Percentiles rank a stretch among this genome's conserved stretches.
Evolutionary conservation across 2,113 vertebrate genomes (phyloP).

Genomic region (Strigops habroptila): DNA sequence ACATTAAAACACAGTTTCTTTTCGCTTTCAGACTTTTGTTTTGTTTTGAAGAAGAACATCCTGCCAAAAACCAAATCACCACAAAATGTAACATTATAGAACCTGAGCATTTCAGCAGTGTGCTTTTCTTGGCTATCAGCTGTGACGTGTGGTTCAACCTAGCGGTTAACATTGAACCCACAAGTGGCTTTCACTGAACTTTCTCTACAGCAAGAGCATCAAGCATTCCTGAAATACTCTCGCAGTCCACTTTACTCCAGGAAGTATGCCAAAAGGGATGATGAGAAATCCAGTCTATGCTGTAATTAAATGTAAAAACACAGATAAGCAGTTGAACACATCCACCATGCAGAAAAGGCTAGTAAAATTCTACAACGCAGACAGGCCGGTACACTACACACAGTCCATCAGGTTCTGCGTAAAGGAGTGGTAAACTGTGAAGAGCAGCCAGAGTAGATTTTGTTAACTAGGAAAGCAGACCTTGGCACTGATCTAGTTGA

Average conservation of each 20-base stretch:
- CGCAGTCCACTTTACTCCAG: background rate
- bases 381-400: background rate
- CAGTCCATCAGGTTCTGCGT: background rate
- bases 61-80: conserved; percentile 41
- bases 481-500: background rate
- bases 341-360: background rate
- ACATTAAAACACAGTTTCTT: background rate
- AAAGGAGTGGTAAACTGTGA: background rate
- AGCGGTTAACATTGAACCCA: conserved; percentile 18
- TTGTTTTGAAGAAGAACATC: conserved; percentile 51
- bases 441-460: background rate
- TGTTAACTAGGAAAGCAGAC: background rate
- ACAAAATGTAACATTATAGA: conserved; percentile 17
- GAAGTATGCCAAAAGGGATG: conserved; percentile 19
- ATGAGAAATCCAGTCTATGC: conserved; percentile 5
- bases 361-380: background rate
- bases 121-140: conserved; percentile 58
- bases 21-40: conserved; percentile 8
- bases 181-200: conserved; percentile 45
- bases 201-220: conserved; percentile 27
- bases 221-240: conserved; percentile 24
- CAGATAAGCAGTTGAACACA: background rate
- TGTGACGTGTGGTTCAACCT: background rate
- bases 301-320: background rate
- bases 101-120: conserved; percentile 30